These are phyloP conservation scores for Myzus persicae DNA, from an alignment of 1,140 invertebrate species.

Conservation along the genomic window DNA sequence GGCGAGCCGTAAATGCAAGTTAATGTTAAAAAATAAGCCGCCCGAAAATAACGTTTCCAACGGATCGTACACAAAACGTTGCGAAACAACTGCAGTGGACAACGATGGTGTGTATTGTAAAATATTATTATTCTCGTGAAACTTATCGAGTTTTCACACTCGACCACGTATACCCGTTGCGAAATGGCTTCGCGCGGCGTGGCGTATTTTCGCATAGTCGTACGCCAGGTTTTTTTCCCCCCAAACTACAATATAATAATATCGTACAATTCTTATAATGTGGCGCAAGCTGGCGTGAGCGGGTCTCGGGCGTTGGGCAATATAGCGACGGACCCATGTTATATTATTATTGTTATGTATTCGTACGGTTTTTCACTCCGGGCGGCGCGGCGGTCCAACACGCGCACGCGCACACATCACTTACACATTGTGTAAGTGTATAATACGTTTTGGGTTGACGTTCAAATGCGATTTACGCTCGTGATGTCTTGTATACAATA, in stretches of 20 bases:
- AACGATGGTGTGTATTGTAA: background rate
- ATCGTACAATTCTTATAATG: background rate
- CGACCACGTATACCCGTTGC: background rate
- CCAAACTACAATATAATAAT: background rate
- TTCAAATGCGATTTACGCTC: background rate
- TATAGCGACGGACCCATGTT: background rate
- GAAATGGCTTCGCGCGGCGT: background rate
- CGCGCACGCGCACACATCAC: too few species aligned
- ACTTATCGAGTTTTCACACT: constrained; percentile 11
- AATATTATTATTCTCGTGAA: background rate
- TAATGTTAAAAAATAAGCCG: background rate
- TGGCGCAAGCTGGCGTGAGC: background rate
- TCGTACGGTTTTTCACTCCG: background rate
- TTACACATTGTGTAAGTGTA: background rate
- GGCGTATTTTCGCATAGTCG: background rate
- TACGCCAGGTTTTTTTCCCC: background rate
- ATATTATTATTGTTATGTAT: background rate
- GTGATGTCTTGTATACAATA: background rate
- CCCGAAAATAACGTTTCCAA: background rate
- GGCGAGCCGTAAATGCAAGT: too few species aligned
- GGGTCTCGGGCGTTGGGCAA: background rate
- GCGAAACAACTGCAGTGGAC: background rate
- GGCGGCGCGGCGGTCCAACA: too few species aligned
- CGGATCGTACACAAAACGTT: background rate
- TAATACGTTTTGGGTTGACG: background rate